Base-by-base conservation (phyloP, 1,140 invertebrate genomes). In the Drosophila auraria region DNA sequence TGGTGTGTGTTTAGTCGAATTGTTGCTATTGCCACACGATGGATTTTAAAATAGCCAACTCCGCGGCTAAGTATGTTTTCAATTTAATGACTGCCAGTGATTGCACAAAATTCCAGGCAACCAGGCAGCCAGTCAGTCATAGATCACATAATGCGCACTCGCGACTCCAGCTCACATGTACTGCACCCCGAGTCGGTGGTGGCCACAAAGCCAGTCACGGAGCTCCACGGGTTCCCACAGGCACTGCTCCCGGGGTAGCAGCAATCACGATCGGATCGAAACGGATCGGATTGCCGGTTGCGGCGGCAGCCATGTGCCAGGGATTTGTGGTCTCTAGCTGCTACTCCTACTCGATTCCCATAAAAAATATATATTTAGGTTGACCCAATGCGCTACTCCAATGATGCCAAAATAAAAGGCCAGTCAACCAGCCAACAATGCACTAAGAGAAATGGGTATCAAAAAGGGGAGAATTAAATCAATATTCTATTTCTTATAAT, bases 41-140 rank as follows among this genome's bases (percentile, higher is more conserved):
- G 69, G 75, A 53, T 83, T 86, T 86, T 87, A 86, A 86, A 86
- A 78, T 86, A 87, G 83, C 80, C 80, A 49, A 73, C 53, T 69
- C 33, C 44, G 57, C 33, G 47, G 44, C 69, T 66, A 53, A 59
- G 60, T 81, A 66, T 74, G 64, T 81, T 74, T 89, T 89, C 78
- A 89, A 81, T 89, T 87, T 87, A 87, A 87, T 87, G 83, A 87
- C 84, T 89, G 65, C 83, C 69, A 87, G 57, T 79, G 76, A 79
- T 87, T 87, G 83, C 83, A 87, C 83, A 87, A 83, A 86, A 53
- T 68, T 66, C 63, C 65, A 71, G 54, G 63, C 53, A 61, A 14
- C 54, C 42, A 78, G 62, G 53, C 68, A 63, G 57, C 56, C 51
- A 63, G 45, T 64, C 47, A 61, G 23, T 61, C 50, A 65, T 50